A percentile compares a stretch with the other conserved stretches of the same genome.
These are phyloP conservation scores for Sebastes kiyomatsui DNA, from an alignment of 2,797 vertebrate species.

Conservation along the genomic window DNA sequence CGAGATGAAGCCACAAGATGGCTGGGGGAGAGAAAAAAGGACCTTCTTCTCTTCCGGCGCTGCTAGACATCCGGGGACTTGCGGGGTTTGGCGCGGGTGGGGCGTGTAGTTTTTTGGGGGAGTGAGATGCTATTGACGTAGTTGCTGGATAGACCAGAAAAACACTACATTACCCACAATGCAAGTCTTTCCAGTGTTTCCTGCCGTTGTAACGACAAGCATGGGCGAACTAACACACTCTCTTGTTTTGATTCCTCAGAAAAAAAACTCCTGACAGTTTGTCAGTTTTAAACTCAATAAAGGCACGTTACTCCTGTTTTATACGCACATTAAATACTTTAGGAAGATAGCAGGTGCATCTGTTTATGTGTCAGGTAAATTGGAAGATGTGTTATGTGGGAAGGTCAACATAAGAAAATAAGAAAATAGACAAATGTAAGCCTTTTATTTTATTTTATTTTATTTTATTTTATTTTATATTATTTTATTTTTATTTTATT, in stretches of 20 bases:
- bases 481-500: too few relatives aligned
- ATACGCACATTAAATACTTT: fast-evolving
- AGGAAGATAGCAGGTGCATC: not conserved
- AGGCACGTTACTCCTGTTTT: too few relatives aligned
- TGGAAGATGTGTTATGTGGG: not conserved
- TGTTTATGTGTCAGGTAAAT: not conserved
- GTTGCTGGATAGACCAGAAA: fast-evolving
- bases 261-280: not conserved
- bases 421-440: too few relatives aligned
- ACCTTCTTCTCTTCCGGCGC: conserved; percentile 97
- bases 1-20: conserved; percentile 97
- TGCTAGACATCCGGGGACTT: conserved; percentile 91
- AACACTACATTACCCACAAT: conserved; percentile 68
- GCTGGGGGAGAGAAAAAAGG: conserved; percentile 87
- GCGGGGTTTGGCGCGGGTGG: conserved; percentile 76
- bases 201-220: conserved; percentile 21
- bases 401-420: not conserved
- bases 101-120: conserved; percentile 77
- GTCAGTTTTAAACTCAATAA: not conserved
- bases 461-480: too few relatives aligned
- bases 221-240: conserved; percentile 11
- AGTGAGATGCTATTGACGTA: fast-evolving
- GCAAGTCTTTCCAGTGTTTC: not conserved
- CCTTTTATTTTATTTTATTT: too few relatives aligned
- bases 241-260: conserved; percentile 39